These are phyloP conservation scores for Agrilus biguttatus DNA, from an alignment of 2,888 invertebrate species.

Conservation along the genomic window DNA sequence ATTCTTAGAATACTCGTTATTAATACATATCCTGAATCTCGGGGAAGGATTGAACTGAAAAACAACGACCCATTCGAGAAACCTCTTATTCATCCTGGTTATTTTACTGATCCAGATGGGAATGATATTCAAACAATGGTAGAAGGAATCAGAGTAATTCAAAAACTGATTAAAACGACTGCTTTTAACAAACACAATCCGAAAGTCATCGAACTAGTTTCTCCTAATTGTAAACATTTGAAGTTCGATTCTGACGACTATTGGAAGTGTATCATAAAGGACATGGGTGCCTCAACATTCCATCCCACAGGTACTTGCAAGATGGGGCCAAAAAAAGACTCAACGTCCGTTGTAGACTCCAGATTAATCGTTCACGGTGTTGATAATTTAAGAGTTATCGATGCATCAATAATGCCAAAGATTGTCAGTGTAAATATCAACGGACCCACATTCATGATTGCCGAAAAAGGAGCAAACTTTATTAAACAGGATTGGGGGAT, in stretches of 20 bases:
- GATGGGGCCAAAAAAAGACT: constrained; percentile 63
- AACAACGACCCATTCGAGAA: constrained; percentile 39
- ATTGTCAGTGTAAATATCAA: constrained; percentile 45
- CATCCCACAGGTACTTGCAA: constrained; percentile 34
- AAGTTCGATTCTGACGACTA: constrained; percentile 29
- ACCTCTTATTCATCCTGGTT: constrained; percentile 47
- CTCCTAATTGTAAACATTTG: constrained; percentile 23
- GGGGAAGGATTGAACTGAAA: constrained; percentile 37
- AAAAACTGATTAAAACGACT: constrained; percentile 28
- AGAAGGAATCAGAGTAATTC: constrained; percentile 32
- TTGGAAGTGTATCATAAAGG: constrained; percentile 35
- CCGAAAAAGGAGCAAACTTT: constrained; percentile 35
- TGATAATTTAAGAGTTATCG: constrained; percentile 52
- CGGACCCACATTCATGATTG: constrained; percentile 33
- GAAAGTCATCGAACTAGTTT: constrained; percentile 21
- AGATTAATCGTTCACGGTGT: constrained; percentile 53
- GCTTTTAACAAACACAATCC: constrained; percentile 27
- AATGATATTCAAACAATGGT: constrained; percentile 34
- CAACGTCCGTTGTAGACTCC: constrained; percentile 57
- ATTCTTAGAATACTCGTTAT: too few species aligned
- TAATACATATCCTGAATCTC: constrained; percentile 29
- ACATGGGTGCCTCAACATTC: constrained; percentile 8
- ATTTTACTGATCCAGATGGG: constrained; percentile 38
- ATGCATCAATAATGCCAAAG: constrained; percentile 71
- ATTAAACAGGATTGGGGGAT: constrained; percentile 24